A percentile compares a stretch with the other conserved stretches of the same genome.
Evolutionary conservation across 2,888 invertebrate genomes (phyloP).

Genomic region (Cheiracanthium punctorium): DNA sequence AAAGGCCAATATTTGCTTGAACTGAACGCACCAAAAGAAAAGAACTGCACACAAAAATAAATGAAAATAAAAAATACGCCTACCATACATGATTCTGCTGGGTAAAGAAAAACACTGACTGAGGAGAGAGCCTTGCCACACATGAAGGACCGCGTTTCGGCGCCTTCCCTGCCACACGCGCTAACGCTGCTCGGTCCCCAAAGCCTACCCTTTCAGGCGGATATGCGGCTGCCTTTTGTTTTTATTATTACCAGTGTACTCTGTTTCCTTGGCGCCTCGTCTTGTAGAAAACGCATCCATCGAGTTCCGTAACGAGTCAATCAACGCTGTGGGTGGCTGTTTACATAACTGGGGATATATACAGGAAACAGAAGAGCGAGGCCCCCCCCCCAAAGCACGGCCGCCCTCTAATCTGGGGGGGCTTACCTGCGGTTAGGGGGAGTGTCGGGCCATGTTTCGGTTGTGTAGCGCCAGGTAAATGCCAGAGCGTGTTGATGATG

Average conservation of each 20-base stretch:
- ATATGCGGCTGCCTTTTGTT: slow-evolving; percentile 4
- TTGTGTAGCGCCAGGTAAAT: too few relatives aligned
- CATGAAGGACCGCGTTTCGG: not conserved
- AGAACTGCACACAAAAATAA: too few relatives aligned
- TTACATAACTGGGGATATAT: slow-evolving; percentile 43
- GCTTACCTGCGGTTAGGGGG: slow-evolving; percentile 43
- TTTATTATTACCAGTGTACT: not conserved
- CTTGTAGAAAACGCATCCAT: slow-evolving; percentile 46
- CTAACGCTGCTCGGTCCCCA: too few relatives aligned
- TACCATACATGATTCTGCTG: too few relatives aligned
- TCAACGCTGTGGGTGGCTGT: slow-evolving; percentile 63
- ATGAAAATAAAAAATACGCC: too few relatives aligned
- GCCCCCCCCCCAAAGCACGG: slow-evolving; percentile 2
- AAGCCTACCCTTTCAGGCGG: slow-evolving; percentile 2
- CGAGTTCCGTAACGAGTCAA: slow-evolving; percentile 55
- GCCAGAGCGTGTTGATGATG: too few relatives aligned
- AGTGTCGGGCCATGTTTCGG: slow-evolving; percentile 8
- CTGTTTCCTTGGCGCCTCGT: slow-evolving; percentile 36
- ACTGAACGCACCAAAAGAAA: too few relatives aligned
- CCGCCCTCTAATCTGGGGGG: slow-evolving; percentile 52
- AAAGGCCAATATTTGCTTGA: too few relatives aligned
- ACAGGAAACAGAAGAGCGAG: not conserved
- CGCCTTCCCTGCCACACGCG: not conserved
- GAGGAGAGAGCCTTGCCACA: too few relatives aligned
- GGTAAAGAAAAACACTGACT: too few relatives aligned